Conservation (phyloP, 2,888 invertebrate genomes). For the Napeogenes inachia region DNA sequence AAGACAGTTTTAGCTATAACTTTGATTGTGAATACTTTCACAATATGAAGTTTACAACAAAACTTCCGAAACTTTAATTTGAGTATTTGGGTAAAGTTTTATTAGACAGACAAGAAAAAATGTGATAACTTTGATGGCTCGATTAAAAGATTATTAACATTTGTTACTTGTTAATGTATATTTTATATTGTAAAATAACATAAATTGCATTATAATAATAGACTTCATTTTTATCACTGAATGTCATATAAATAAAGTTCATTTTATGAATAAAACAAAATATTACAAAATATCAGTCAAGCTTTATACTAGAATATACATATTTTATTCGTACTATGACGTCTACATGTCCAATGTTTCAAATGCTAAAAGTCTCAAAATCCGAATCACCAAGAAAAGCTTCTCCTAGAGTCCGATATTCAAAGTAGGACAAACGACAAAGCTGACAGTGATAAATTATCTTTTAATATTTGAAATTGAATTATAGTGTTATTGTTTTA, state of each 20-base stretch:
- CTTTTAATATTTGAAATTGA: not conserved
- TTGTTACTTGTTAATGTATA: not conserved
- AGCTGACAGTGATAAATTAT: not conserved
- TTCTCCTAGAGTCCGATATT: not conserved
- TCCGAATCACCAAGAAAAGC: not conserved
- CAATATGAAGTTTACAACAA: not conserved
- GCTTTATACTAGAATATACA: no score
- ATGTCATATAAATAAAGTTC: no score
- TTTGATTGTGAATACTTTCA: not conserved
- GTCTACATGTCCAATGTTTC: not conserved
- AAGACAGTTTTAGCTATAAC: not conserved
- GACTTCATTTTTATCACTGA: no score
- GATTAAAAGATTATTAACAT: not conserved
- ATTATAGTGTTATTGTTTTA: no score
- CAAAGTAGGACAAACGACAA: not conserved
- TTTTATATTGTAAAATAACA: no score
- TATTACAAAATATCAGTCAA: no score
- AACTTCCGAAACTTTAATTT: not conserved
- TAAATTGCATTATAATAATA: no score
- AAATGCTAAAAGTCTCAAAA: not conserved
- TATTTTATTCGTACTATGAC: not conserved
- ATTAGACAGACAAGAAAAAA: not conserved
- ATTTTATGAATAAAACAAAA: no score
- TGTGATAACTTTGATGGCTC: not conserved
- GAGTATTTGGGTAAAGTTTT: conserved; percentile 1